Evolutionary conservation across 92 coral and sea anemone species (phyloP), one percentile per base, ranked within the genome.

Genomic region (Micromussa lordhowensis): DNA sequence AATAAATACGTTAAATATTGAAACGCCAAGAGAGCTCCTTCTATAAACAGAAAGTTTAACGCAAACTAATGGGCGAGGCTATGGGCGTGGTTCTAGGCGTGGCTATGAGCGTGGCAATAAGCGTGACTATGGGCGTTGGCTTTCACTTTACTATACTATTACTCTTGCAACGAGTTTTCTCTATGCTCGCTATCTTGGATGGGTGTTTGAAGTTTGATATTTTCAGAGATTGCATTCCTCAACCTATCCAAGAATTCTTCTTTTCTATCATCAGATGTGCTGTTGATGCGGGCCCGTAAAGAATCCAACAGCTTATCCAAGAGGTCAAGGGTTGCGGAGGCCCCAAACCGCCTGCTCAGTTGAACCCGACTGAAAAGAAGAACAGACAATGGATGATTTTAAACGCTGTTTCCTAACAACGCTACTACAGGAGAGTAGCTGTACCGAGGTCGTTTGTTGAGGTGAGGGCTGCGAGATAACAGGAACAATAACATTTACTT

Each of bases 261-360:
- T 85, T 76, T 79, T 71, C 74, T 74, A 26, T 57, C 87, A 11
- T 81, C 71, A 0, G 68, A 90, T 22, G 84, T 7, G 5, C 89
- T 91, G 53, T 82, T 69, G 40, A 93, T 71, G 7, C 94, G 92
- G 12, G 92, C 72, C 63, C 90, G 85, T 8, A 95, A 55, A 0
- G 98, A 95, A 29, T 95, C 98, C 82, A 91, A 36, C 19, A 95
- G 88, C 68, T 95, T 95, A 89, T 95, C 98, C 63, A 95, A 70
- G 32, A 91, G 91, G 30, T 94, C 89, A 78, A 93, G 83, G 35
- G 82, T 82, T 15, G 93, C 38, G 12, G 93, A 91, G 3, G 48
- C 19, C 31, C 95, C 90, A 84, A 89, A 89, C 13, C 90, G 90
- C 55, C 93, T 71, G 35, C 87, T 93, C 75, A 95, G 82, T 38